Conservation (phyloP, 2,888 invertebrate species). For the Eucriotettix oculatus region DNA sequence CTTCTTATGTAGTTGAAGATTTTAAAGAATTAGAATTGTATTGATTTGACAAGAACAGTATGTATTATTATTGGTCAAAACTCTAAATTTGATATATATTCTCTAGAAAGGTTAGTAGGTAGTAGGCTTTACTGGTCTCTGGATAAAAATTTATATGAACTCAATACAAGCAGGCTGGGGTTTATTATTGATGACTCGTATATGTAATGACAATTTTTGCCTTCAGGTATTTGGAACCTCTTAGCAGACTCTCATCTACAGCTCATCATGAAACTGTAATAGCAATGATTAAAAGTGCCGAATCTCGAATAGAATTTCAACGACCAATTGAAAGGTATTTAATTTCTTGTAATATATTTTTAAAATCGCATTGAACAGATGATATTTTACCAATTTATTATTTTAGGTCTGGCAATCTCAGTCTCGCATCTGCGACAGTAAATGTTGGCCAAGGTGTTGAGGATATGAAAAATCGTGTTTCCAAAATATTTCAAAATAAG, state of each 20-base stretch:
- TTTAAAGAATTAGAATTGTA: too few relatives aligned
- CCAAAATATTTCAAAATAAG: constrained; percentile 37
- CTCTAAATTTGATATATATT: too few relatives aligned
- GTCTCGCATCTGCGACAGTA: constrained; percentile 24
- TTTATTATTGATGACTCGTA: too few relatives aligned
- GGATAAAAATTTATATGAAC: too few relatives aligned
- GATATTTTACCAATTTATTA: neutral
- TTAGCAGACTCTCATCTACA: constrained; percentile 28
- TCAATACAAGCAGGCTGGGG: too few relatives aligned
- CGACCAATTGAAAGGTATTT: constrained; percentile 6
- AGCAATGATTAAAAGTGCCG: constrained; percentile 35
- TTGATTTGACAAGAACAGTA: too few relatives aligned
- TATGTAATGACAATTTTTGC: neutral
- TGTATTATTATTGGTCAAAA: too few relatives aligned
- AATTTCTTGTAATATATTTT: neutral
- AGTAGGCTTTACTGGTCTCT: too few relatives aligned
- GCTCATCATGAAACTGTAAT: constrained; percentile 32
- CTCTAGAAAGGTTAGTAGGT: too few relatives aligned
- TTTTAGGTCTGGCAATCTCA: constrained; percentile 18
- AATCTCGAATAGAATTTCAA: constrained; percentile 25
- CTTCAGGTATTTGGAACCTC: constrained; percentile 29
- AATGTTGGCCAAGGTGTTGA: constrained; percentile 37
- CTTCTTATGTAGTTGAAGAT: too few relatives aligned
- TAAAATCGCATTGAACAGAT: neutral
- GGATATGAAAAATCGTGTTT: constrained; percentile 40